Base-by-base conservation (phyloP, 2,113 vertebrate genomes). In the Cisticola juncidis region DNA sequence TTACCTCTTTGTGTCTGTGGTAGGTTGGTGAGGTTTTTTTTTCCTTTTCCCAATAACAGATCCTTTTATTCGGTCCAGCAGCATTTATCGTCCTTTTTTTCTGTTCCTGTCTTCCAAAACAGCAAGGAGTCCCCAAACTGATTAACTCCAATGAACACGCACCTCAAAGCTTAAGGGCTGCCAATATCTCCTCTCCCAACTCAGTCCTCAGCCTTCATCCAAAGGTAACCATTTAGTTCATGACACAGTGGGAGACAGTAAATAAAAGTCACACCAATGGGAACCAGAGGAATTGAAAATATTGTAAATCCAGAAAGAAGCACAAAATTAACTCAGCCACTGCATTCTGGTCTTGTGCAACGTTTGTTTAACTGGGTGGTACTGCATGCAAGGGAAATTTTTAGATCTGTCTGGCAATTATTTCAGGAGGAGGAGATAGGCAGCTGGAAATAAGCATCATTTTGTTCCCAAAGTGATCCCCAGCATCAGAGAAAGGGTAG, bases 1-100 rank as follows among this genome's bases (percentile, higher is more conserved):
- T 97, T 95, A 87, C 81, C 88, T 96, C 93, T 90, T 94, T 81
- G 90, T 38, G 92, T 85, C 66, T 81, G 88, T 92, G 80, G 69
- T 70, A 69, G 48, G 42, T 20, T 38, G 9, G 2, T 5, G 26
- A 12, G 7, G 6, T 25, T 42, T n/a, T 54, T n/a, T 82, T 65
- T 57, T 47, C 2, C 15, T 71, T 60, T 88, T 62, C 71, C 57
- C 48, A 56, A 18, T 88, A 96, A 83, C 61, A 89, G 68, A 88
- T 61, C 31, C 65, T 88, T 96, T 90, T 76, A 77, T 86, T 91
- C 57, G 76, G 47, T 42, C 48, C 90, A 89, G 92, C 76, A 95
- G 54, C 78, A 90, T 92, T 94, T 81, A 70, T 57, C 62, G 9
- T 78, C 9, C 71, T 29, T 66, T 92, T 51, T 81, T 81, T 40